Evolutionary conservation across 2,113 vertebrate genomes (phyloP), one percentile per base, ranked within the genome.

Genomic region (Camelus bactrianus): DNA sequence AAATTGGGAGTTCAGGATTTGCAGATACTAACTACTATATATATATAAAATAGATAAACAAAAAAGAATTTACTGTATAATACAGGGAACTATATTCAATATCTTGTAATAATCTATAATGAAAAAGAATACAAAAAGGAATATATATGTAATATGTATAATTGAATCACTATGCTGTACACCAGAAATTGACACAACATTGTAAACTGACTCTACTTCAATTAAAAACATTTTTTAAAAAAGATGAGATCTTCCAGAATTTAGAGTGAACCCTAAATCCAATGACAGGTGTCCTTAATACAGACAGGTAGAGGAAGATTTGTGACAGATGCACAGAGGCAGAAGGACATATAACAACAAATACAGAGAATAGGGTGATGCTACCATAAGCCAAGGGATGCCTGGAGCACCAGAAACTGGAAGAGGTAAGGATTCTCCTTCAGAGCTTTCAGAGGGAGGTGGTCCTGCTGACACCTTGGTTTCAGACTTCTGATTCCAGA

Each of bases 201-300:
- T 42, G 38, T 42, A 42, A 42, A 42, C 38, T 42, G 38, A 42
- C 38, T 42, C 38, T 42, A 42, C 38, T 42, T 42, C 38, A 42
- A 42, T 42, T 42, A 42, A 42, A 42, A 42, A 42, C 38, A 42
- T 42, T 42, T 42, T 42, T 42, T 4, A 42, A 42, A 42, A 42
- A 54, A 75, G 20, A 48, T 38, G 30, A 75, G 20, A 75, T 28
- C n/a, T 93, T 89, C 38, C 32, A 93, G 81, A 89, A 93, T 92
- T 95, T 87, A 93, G 26, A n/a, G 15, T 81, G 38, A 20, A 70
- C 9, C 24, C 17, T 88, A 42, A 72, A n/a, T 79, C 75, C 38
- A 87, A 24, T 19, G 48, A 76, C 11, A 75, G 32, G 11, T 87
- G 24, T 93, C 24, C 67, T 86, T 89, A 24, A 28, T 35, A 67